Evolutionary conservation across 2,797 vertebrate species (phyloP).

Genomic region (Philypnodon macrostomus): DNA sequence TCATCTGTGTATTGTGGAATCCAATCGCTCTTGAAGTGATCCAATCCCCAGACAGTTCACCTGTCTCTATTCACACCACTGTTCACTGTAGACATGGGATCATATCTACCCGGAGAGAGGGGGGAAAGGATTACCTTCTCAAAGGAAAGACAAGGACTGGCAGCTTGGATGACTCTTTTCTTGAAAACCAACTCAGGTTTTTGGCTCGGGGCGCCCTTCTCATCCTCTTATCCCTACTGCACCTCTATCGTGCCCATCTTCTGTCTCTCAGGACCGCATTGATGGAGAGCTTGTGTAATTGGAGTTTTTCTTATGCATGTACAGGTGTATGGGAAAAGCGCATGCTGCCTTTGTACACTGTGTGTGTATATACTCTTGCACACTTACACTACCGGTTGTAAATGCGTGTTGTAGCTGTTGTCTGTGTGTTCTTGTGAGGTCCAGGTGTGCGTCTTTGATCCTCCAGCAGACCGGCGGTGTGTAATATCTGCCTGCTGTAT

Average conservation of each 20-base stretch:
- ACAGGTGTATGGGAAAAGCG: constrained; percentile 35
- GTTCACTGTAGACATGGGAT: constrained; percentile 60
- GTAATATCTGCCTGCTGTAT: constrained; percentile 55
- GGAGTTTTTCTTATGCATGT: constrained; percentile 54
- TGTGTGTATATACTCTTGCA: constrained; percentile 9
- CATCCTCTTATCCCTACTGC: constrained; percentile 52
- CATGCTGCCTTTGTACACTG: constrained; percentile 19
- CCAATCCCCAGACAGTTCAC: constrained; percentile 66
- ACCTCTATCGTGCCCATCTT: constrained; percentile 58
- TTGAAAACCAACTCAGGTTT: constrained; percentile 64
- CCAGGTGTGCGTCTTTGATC: constrained; percentile 52
- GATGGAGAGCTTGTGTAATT: constrained; percentile 56
- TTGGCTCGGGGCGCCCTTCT: constrained; percentile 58
- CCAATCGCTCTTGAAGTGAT: constrained; percentile 61
- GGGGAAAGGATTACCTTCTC: constrained; percentile 67
- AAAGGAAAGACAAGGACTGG: constrained; percentile 72
- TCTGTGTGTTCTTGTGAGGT: constrained; percentile 22
- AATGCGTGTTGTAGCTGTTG: constrained; percentile 17
- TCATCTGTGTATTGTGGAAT: constrained; percentile 59
- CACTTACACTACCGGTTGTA: background rate
- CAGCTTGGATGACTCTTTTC: constrained; percentile 69
- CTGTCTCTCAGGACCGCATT: constrained; percentile 51
- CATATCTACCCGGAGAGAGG: constrained; percentile 56
- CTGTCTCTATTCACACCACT: constrained; percentile 73
- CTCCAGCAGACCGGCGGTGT: constrained; percentile 51